These are phyloP conservation scores for Laupala kohalensis DNA, from an alignment of 1,140 invertebrate genomes.

Conservation along the genomic window DNA sequence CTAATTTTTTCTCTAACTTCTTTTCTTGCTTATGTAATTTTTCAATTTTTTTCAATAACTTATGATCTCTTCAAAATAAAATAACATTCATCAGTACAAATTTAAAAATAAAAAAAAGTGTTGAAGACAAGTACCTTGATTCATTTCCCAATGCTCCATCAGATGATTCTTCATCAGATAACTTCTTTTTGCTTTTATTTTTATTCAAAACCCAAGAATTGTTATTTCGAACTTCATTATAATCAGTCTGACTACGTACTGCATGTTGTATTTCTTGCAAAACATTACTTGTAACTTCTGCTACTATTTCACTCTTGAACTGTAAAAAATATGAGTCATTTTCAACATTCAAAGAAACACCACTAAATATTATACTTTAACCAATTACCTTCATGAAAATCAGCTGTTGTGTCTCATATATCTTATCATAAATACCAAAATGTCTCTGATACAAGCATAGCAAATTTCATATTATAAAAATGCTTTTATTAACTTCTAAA, in stretches of 20 bases:
- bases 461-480: too few species aligned
- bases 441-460: too few species aligned
- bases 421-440: too few species aligned
- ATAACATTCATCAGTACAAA: neutral
- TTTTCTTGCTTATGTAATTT: slow-evolving; percentile 18
- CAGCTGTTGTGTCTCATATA: too few species aligned
- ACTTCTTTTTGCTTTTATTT: slow-evolving; percentile 4
- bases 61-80: slow-evolving; percentile 16
- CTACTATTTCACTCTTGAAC: slow-evolving; percentile 13
- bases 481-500: too few species aligned
- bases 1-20: slow-evolving; percentile 25
- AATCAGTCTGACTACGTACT: neutral
- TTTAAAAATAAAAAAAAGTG: neutral
- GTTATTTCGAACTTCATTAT: neutral
- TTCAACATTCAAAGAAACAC: neutral
- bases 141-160: slow-evolving; percentile 6
- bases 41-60: slow-evolving; percentile 16
- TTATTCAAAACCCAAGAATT: neutral
- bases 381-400: too few species aligned
- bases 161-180: slow-evolving; percentile 12
- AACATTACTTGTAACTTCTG: slow-evolving; percentile 9
- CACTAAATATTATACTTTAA: neutral
- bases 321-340: neutral
- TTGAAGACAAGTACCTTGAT: neutral
- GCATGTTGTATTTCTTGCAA: slow-evolving; percentile 1